These are phyloP conservation scores for Phylloscopus trochilus DNA, from an alignment of 2,113 vertebrate species.

Conservation along the genomic window DNA sequence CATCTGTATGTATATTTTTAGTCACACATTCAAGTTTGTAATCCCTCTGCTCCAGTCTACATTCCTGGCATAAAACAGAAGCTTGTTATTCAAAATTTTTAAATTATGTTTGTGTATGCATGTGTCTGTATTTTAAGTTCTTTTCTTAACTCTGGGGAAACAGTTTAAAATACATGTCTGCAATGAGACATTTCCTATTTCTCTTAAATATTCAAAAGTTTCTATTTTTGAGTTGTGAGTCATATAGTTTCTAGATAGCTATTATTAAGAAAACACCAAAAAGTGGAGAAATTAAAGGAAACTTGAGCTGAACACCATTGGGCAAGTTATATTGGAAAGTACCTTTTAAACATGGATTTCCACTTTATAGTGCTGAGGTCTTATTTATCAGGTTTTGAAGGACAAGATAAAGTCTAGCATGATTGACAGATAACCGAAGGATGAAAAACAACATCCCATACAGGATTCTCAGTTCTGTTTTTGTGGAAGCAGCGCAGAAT, in stretches of 20 bases:
- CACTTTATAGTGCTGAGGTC: neutral
- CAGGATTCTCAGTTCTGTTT: neutral
- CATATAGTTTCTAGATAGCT: neutral
- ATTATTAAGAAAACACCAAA: neutral
- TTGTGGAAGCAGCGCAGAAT: neutral
- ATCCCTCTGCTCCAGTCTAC: neutral
- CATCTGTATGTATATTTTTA: slow-evolving; percentile 1
- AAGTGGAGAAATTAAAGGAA: neutral
- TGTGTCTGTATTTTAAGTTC: neutral
- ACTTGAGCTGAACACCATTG: neutral
- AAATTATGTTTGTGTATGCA: neutral
- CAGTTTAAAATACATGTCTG: neutral
- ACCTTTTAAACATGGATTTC: neutral
- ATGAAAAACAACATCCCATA: neutral
- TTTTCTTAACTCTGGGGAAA: neutral
- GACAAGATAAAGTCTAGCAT: neutral
- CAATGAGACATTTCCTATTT: neutral
- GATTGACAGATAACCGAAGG: neutral
- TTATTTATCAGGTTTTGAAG: neutral
- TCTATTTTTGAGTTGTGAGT: neutral
- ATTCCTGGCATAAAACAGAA: neutral
- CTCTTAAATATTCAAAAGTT: neutral
- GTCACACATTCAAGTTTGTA: neutral
- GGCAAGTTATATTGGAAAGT: neutral
- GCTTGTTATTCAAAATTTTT: neutral